Conservation (phyloP, 2,113 vertebrate genomes). For the Pelvicachromis taeniatus region DNA sequence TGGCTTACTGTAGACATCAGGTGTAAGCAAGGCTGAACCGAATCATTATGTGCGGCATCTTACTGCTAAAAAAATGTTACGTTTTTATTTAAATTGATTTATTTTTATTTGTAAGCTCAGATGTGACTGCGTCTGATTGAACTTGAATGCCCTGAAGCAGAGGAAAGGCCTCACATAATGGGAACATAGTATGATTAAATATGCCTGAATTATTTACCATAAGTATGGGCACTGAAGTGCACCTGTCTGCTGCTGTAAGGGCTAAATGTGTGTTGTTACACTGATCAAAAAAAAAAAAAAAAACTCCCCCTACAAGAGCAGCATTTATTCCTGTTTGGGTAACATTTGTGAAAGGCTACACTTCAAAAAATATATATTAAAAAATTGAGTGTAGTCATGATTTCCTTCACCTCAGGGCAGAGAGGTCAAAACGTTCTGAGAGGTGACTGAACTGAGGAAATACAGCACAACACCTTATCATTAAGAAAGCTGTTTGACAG, state of each 20-base stretch:
- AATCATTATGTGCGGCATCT: neutral
- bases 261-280: neutral
- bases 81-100: neutral
- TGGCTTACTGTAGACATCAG: constrained; percentile 43
- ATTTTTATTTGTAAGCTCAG: neutral
- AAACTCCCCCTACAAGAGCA: neutral
- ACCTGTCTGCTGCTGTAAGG: neutral
- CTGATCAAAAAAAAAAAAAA: neutral
- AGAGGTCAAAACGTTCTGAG: neutral
- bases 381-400: neutral
- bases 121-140: neutral
- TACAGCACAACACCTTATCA: neutral
- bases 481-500: neutral
- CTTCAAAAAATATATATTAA: neutral
- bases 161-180: neutral
- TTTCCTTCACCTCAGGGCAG: neutral
- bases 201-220: neutral
- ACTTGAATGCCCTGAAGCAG: neutral
- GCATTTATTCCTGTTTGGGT: neutral
- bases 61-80: neutral
- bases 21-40: constrained; percentile 21
- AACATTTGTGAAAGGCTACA: neutral
- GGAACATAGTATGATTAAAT: neutral
- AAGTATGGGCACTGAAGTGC: neutral
- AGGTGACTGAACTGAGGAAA: neutral